These are phyloP conservation scores for Ophion obscuratus DNA, from an alignment of 2,888 invertebrate species.

Conservation along the genomic window DNA sequence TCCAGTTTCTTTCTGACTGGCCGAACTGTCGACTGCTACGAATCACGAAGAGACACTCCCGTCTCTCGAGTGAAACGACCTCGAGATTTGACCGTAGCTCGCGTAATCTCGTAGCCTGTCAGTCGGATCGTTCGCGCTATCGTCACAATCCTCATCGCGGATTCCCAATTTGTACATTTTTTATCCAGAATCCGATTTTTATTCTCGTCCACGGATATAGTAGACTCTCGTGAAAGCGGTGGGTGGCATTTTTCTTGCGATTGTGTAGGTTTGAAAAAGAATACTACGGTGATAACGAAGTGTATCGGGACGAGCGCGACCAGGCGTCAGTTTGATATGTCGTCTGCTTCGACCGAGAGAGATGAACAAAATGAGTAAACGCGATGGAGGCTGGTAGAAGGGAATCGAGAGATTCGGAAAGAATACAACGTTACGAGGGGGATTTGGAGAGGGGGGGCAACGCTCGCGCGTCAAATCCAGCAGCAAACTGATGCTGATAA, in stretches of 20 bases:
- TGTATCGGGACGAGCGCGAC: not conserved
- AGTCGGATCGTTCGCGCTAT: conserved; percentile 48
- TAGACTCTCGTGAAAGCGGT: no score
- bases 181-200: not conserved
- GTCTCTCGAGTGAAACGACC: conserved; percentile 46
- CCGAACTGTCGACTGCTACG: conserved; percentile 30
- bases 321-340: not conserved
- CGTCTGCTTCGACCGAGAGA: not conserved
- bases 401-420: conserved; percentile 24
- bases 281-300: not conserved
- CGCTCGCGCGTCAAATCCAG: conserved; percentile 75
- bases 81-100: conserved; percentile 24
- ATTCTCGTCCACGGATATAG: not conserved
- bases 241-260: no score
- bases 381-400: not conserved
- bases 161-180: conserved; percentile 19
- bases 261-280: not conserved
- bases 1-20: conserved; percentile 18
- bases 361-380: not conserved
- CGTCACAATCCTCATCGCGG: conserved; percentile 25
- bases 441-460: conserved; percentile 27
- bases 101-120: conserved; percentile 65
- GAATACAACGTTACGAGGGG: not conserved
- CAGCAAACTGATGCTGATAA: conserved; percentile 82
- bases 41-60: conserved; percentile 57